These are phyloP conservation scores for Cinara cedri DNA, from an alignment of 2,888 invertebrate species.

Conservation along the genomic window DNA sequence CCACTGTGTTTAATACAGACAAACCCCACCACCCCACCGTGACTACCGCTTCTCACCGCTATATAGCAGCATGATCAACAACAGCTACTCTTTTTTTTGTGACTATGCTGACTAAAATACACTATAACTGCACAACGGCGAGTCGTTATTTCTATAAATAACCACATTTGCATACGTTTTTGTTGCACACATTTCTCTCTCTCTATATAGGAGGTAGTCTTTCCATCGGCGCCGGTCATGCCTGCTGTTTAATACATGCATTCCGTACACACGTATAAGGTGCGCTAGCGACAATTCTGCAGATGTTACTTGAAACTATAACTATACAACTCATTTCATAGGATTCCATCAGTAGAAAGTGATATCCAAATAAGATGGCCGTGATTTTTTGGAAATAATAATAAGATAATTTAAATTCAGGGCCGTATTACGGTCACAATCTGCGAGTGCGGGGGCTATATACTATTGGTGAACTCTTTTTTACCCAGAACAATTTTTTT, in stretches of 20 bases:
- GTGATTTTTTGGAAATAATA: background rate
- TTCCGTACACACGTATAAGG: slow-evolving; percentile 35
- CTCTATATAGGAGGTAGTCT: too few species aligned
- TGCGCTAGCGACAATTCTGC: background rate
- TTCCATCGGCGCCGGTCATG: background rate
- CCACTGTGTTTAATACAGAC: slow-evolving; percentile 7
- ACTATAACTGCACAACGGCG: slow-evolving; percentile 51
- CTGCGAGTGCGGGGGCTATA: too few species aligned
- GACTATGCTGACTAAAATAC: slow-evolving; percentile 24
- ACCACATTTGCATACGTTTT: slow-evolving; percentile 45
- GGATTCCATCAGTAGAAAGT: slow-evolving; percentile 27
- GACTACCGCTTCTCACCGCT: background rate
- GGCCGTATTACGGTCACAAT: too few species aligned
- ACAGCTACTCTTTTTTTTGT: slow-evolving; percentile 25
- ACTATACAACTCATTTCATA: too few species aligned
- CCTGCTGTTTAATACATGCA: slow-evolving; percentile 31
- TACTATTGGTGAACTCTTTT: too few species aligned
- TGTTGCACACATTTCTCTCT: slow-evolving; percentile 32
- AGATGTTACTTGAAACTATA: too few species aligned
- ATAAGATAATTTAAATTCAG: too few species aligned
- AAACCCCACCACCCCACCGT: background rate
- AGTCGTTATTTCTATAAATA: slow-evolving; percentile 54
- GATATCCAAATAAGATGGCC: background rate
- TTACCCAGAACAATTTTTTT: too few species aligned
- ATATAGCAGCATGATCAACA: background rate